Evolutionary conservation across 2,113 vertebrate species (phyloP), one percentile per base, ranked within the genome.

Genomic region (Cisticola juncidis): DNA sequence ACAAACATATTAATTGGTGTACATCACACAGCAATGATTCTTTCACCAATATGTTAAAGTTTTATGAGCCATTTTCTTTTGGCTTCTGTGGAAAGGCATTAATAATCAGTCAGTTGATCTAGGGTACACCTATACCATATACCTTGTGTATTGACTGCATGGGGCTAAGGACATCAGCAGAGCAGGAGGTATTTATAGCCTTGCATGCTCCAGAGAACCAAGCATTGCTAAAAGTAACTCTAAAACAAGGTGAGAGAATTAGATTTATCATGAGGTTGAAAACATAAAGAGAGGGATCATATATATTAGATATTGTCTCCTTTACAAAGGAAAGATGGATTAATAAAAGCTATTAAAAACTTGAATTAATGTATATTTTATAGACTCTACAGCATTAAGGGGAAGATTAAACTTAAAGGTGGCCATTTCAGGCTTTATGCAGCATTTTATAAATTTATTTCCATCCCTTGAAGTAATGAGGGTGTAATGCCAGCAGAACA

Each of bases 311-410:
- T 61, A 92, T 57, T 80, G 26, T 85, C 94, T 95, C 89, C 89
- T 95, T 95, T 96, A 92, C 84, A 96, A 79, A 95, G 89, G 77
- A 97, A 97, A 96, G 89, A 96, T 94, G 48, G 81, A 95, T 97
- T 96, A 95, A 97, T 96, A 97, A 97, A 97, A 97, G 92, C 96
- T 95, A 97, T 97, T 97, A 95, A 97, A 97, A 98, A 95, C 91
- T 96, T 40, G 64, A 96, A 98, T 97, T 95, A 97, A 97, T 98
- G 95, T 87, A 97, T 98, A 96, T 97, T 98, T 98, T 98, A 98
- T 98, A 95, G 92, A 97, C 86, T 97, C 80, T 47, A 78, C 64
- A 93, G 86, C 86, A 95, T 97, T 97, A 98, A 93, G 65, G 51
- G 92, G 94, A 98, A 97, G 93, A 98, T 97, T 97, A 98, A 98